phyloP scores from a whole-genome alignment of 2,113 vertebrate genomes.

The Scomber japonicus region DNA sequence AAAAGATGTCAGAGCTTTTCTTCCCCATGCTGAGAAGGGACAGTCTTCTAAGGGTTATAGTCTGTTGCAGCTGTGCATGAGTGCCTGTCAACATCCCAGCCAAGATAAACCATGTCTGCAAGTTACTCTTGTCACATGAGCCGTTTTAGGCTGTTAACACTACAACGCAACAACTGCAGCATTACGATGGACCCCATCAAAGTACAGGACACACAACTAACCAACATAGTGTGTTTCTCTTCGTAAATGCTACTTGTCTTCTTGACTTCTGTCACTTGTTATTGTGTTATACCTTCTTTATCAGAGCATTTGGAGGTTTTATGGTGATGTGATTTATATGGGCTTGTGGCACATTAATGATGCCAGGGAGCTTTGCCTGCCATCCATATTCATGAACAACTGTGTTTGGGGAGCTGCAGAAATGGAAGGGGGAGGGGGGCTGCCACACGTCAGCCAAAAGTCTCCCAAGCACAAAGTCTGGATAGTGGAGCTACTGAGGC shows the following conservation, averaged over 20 bases:
- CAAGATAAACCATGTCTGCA: conserved; percentile 48
- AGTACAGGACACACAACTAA: conserved; percentile 28
- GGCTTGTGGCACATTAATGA: conserved; percentile 85
- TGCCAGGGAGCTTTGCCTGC: conserved; percentile 78
- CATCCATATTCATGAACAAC: conserved; percentile 90
- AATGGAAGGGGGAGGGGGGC: conserved; percentile 62
- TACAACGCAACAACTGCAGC: conserved; percentile 28
- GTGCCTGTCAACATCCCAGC: conserved; percentile 61
- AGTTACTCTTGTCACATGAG: conserved; percentile 48
- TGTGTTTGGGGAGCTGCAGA: conserved; percentile 79
- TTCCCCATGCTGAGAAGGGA: conserved; percentile 9
- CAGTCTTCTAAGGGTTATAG: conserved; percentile 33
- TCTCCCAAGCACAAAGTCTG: conserved; percentile 75
- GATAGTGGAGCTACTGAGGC: conserved; percentile 65
- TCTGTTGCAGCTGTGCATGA: conserved; percentile 51
- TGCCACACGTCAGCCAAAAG: conserved; percentile 74
- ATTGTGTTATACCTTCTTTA: conserved; percentile 70
- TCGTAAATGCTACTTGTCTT: conserved; percentile 63
- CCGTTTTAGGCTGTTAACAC: conserved; percentile 52
- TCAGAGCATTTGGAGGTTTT: conserved; percentile 84
- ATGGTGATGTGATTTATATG: conserved; percentile 86
- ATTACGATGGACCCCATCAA: conserved; percentile 51
- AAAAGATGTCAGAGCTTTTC: conserved; percentile 32
- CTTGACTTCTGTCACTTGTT: conserved; percentile 64
- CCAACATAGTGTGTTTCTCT: conserved; percentile 35